Evolutionary conservation across 2,797 vertebrate genomes (phyloP).

Genomic region (Rhinatrema bivittatum): DNA sequence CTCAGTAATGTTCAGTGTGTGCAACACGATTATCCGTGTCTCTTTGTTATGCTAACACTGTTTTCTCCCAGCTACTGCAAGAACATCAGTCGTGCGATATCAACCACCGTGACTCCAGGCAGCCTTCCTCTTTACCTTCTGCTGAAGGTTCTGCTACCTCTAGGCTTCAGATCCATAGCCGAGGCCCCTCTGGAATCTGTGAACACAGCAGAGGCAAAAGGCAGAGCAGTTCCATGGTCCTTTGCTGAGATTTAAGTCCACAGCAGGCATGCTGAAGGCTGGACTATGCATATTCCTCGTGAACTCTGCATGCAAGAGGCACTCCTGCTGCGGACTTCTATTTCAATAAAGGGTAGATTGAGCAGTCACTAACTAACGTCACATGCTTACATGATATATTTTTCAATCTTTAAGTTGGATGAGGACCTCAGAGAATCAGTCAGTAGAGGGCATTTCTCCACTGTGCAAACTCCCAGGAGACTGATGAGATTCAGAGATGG

Average conservation of each 20-base stretch:
- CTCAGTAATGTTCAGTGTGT: no score
- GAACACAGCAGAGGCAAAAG: slow-evolving; percentile 45
- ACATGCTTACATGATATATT: no score
- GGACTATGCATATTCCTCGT: no score
- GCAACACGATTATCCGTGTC: no score
- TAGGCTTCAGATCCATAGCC: slow-evolving; percentile 27
- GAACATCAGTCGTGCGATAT: not conserved
- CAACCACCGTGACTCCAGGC: slow-evolving; percentile 17
- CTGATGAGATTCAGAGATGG: no score
- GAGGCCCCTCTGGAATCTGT: slow-evolving; percentile 37
- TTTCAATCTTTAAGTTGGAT: no score
- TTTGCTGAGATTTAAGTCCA: slow-evolving; percentile 3
- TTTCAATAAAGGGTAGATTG: not conserved
- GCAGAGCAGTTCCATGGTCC: slow-evolving; percentile 28
- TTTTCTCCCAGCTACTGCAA: slow-evolving; percentile 3
- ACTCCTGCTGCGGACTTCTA: not conserved
- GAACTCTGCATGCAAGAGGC: no score
- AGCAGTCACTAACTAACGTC: no score
- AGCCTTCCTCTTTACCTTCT: slow-evolving; percentile 40
- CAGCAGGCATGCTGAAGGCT: no score
- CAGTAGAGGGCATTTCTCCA: no score
- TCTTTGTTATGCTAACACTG: not conserved
- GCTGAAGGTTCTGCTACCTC: slow-evolving; percentile 41
- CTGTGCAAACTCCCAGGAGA: no score
- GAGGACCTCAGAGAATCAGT: no score